These are phyloP conservation scores for Eremophila alpestris DNA, from an alignment of 2,797 vertebrate genomes.

Conservation along the genomic window DNA sequence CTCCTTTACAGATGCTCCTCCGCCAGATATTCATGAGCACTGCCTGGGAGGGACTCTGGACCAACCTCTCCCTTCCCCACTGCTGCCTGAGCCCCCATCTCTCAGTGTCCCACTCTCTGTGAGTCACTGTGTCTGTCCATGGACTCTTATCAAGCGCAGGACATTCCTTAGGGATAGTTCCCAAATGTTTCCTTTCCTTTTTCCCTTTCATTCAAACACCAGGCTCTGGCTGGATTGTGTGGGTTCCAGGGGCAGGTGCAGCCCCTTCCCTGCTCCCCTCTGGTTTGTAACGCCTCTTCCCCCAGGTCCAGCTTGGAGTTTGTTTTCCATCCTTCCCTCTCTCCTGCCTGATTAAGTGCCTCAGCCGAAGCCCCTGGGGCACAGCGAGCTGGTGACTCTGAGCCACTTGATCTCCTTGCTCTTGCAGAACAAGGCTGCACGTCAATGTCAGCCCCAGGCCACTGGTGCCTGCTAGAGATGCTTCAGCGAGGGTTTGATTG, in stretches of 20 bases:
- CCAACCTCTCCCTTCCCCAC: not conserved
- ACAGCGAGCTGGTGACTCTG: not conserved
- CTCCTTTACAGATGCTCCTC: not conserved
- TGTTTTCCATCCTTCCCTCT: not conserved
- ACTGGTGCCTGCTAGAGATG: not conserved
- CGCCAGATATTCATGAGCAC: not conserved
- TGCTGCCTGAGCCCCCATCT: not conserved
- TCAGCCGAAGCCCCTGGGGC: accelerated
- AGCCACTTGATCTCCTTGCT: not conserved
- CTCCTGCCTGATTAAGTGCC: not conserved
- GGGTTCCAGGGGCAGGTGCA: accelerated
- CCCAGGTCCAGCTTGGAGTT: not conserved
- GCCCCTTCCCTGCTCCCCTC: not conserved
- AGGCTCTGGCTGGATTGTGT: accelerated
- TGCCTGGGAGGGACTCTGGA: not conserved
- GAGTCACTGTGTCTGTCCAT: not conserved
- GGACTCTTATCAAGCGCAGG: accelerated
- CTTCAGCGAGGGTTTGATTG: not conserved
- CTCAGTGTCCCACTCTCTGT: not conserved
- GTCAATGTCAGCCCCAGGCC: not conserved
- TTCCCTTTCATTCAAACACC: not conserved
- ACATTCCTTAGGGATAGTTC: not conserved
- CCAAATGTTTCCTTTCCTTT: not conserved
- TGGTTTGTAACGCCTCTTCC: not conserved
- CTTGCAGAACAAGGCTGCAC: accelerated